Base-by-base conservation (phyloP, 1,140 invertebrate genomes). In the Brachionus calyciflorus region DNA sequence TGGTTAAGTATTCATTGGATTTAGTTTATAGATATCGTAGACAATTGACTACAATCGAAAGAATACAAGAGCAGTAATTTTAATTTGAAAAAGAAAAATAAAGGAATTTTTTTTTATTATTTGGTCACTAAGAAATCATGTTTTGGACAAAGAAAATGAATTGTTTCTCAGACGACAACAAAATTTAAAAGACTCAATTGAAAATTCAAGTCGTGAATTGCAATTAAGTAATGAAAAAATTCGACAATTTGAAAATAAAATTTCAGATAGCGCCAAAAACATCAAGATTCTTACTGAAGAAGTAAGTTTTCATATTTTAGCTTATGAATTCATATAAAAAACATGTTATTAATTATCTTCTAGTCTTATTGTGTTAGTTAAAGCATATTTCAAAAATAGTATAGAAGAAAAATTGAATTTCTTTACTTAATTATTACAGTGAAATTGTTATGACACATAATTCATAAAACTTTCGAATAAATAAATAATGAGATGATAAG, bases 101-200 rank as follows among this genome's bases (percentile, higher is more conserved):
- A 7, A 7, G 5, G 2, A 7, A 7, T 9, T 24, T 44, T 46
- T 44, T 44, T 19, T 14, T 21, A 40, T 21, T 9, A 63, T 24
- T 14, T 63, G 37, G 17, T 19, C 0, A 37, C 19, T 40, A 21
- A 65, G 60, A 28, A 65, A 24, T 65, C 40, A 65, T 46, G n/a
- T 44, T n/a, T 65, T 65, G 3, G 60, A 65, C 60, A 65, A 14
- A 65, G 60, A 65, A 65, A 65, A 65, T 44, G 60, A 65, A 44
- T 44, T 65, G n/a, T 65, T 65, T 26, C 40, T 65, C 12, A 65
- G 44, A 46, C 40, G 60, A 24, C 60, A 65, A 28, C 37, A 65
- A 46, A 65, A 21, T 44, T 44, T 65, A 44, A 65, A 65, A 21
- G 60, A 65, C 2, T 26, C 60, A 28, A 44, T 65, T 14, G 60